Evolutionary conservation across 2,113 vertebrate genomes (phyloP).

Genomic region (Notiomystis cincta): DNA sequence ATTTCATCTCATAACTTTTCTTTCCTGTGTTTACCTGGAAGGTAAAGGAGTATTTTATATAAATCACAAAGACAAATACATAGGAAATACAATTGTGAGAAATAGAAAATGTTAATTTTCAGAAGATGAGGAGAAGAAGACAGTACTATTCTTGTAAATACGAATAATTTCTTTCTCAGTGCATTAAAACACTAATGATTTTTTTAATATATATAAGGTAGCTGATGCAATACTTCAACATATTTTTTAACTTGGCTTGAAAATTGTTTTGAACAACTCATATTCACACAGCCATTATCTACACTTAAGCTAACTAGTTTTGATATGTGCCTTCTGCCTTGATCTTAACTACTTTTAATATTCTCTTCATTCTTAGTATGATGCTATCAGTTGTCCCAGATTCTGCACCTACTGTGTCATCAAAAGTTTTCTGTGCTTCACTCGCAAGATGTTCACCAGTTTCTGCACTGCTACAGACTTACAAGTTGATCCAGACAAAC

Average conservation of each 20-base stretch:
- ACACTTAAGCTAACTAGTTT: not conserved
- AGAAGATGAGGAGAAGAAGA: not conserved
- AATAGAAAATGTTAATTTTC: not conserved
- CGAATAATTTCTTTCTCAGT: not conserved
- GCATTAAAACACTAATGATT: not conserved
- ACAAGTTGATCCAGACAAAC: not conserved
- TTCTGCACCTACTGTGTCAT: conserved; percentile 41
- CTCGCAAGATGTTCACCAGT: not conserved
- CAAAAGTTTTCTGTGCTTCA: not conserved
- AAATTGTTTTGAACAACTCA: not conserved
- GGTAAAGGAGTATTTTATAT: not conserved
- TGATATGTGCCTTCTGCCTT: conserved; percentile 11
- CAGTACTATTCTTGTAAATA: not conserved
- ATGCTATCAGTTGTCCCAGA: conserved; percentile 45
- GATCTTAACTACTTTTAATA: conserved; percentile 48
- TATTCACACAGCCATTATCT: not conserved
- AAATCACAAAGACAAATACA: not conserved
- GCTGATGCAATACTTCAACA: not conserved
- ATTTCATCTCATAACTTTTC: not conserved
- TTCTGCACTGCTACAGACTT: not conserved
- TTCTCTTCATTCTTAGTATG: conserved; percentile 29
- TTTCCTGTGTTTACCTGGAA: not conserved
- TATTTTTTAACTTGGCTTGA: not conserved
- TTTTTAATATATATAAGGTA: not conserved
- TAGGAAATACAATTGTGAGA: not conserved